Evolutionary conservation across 2,888 invertebrate genomes (phyloP).

Genomic region (Drosophila borborema): DNA sequence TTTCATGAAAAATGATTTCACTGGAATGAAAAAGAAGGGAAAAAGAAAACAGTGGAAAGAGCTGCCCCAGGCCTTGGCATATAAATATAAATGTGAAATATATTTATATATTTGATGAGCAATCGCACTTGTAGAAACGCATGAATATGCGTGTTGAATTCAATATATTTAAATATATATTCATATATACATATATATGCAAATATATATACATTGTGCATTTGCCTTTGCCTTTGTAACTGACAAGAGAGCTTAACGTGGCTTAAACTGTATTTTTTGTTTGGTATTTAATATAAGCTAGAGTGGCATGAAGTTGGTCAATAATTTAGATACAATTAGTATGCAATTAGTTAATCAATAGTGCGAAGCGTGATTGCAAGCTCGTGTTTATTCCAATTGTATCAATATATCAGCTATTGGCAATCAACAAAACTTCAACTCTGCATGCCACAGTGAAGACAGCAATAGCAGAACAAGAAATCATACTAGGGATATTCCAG

Average conservation of each 20-base stretch:
- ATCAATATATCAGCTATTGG: no score
- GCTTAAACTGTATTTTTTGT: no score
- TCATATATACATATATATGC: not conserved
- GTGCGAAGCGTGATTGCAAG: no score
- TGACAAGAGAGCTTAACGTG: no score
- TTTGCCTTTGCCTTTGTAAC: no score
- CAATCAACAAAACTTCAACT: no score
- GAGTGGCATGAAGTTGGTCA: no score
- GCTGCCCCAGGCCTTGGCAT: not conserved
- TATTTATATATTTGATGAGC: not conserved
- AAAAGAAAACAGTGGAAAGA: not conserved
- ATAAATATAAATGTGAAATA: not conserved
- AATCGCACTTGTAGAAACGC: not conserved
- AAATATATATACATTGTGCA: not conserved
- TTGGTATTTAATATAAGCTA: no score
- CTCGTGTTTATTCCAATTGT: no score
- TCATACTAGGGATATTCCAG: not conserved
- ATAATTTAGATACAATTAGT: no score
- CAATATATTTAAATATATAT: not conserved
- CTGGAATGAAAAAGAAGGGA: constrained; percentile 71
- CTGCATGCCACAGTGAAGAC: not conserved
- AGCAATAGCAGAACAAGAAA: not conserved
- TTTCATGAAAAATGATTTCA: constrained; percentile 31
- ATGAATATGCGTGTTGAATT: not conserved
- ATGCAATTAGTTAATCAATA: no score